Evolutionary conservation across 2,797 vertebrate species (phyloP), one percentile per base, ranked within the genome.

Genomic region (Pseudotriccus pelzelni): DNA sequence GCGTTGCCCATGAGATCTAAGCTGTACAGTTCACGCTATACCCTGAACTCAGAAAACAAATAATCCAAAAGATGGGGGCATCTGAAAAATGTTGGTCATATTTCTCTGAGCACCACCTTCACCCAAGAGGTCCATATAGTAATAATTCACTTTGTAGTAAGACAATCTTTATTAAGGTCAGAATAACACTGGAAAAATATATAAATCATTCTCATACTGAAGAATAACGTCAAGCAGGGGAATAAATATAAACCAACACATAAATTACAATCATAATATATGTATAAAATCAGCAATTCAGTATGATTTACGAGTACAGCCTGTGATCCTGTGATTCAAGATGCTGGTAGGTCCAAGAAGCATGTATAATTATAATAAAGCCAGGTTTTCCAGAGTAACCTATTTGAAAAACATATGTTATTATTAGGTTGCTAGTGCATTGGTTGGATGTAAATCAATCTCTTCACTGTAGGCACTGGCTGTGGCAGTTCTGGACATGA

Each of bases 161-260:
- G 76, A 94, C 91, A 93, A 68, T 82, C n/a, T 87, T 94, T 95
- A 92, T 93, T 96, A 95, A 94, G 84, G 93, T 91, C 87, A 96
- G 93, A 91, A 89, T 84, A 96, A 86, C 10, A 32, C 24, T 75
- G 53, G 72, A 32, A 84, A 94, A 92, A 81, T 91, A 72, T 9
- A 94, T 75, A 90, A 92, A 94, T 96, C 67, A 92, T 84, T 80
- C 83, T 87, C 43, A 75, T 89, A 46, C 43, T 77, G 52, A 66
- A 60, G 70, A 94, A 95, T 89, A 94, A 93, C 28, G 10, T 92
- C 90, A 97, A 90, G 64, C 24, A 4, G 36, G 49, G 39, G 60
- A 91, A 93, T 93, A 93, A 95, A 91, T 95, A 91, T 69, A 94
- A 96, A 90, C n/a, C 44, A 60, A 86, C 62, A 92, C 41, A 90